A percentile compares a stretch with the other conserved stretches of the same genome.
Evolutionary conservation across 2,797 vertebrate genomes (phyloP).

Genomic region (Rhodeus uyekii): DNA sequence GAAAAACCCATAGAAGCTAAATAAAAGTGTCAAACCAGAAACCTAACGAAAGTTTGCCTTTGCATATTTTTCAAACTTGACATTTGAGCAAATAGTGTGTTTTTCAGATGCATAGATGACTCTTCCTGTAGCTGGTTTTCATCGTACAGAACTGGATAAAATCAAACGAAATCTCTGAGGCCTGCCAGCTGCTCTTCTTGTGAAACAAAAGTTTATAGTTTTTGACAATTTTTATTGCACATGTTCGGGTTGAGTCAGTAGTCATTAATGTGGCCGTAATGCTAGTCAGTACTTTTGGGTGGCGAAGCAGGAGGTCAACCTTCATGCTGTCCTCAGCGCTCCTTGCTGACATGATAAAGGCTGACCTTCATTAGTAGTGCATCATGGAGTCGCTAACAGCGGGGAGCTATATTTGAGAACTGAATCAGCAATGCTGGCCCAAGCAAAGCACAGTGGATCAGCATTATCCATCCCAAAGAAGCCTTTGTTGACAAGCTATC

Average conservation of each 20-base stretch:
- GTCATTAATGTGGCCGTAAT: not conserved
- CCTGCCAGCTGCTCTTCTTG: not conserved
- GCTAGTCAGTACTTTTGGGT: not conserved
- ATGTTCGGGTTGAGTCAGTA: not conserved
- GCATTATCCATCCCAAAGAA: constrained; percentile 39
- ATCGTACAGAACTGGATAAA: not conserved
- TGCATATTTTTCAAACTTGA: not conserved
- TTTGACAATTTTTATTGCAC: too few species aligned
- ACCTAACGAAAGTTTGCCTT: not conserved
- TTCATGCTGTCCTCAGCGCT: constrained; percentile 29
- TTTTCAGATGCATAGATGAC: not conserved
- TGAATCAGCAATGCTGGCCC: constrained; percentile 45
- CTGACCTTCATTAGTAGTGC: constrained; percentile 44
- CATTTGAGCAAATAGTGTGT: not conserved
- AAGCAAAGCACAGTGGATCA: constrained; percentile 46
- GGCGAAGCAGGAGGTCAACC: constrained; percentile 23
- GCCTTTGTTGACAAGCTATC: constrained; percentile 44
- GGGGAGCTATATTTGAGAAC: constrained; percentile 40
- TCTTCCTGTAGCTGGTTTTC: constrained; percentile 14
- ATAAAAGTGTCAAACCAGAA: not conserved
- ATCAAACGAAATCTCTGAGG: constrained; percentile 12
- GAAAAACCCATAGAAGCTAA: not conserved
- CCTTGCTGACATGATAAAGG: constrained; percentile 28
- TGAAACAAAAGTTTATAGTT: not conserved
- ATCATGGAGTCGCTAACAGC: constrained; percentile 34